Base-by-base conservation (phyloP, 2,797 vertebrate species). In the Stomatorhinus walkeri region DNA sequence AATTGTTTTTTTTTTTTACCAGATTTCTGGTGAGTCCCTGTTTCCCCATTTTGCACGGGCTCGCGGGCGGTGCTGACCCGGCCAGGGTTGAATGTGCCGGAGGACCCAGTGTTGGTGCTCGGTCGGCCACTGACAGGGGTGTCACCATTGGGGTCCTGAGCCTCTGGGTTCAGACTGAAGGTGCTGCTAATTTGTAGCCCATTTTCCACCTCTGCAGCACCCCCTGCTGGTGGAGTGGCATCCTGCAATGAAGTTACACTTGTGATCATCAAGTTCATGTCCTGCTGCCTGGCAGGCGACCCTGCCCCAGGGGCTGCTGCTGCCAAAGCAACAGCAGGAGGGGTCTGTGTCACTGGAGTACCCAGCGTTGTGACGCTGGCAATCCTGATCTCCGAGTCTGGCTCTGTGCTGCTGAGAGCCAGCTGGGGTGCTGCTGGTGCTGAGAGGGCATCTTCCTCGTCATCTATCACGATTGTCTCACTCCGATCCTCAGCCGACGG, bases 401-500 rank as follows among this genome's bases (percentile, higher is more conserved):
- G 97, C 94, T 99, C 98, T 84, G 97, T 98, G 95, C 96, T 97
- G 94, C 98, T 97, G 93, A 97, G 94, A 28, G 68, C 91, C 88
- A 89, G 93, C 92, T 0, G 92, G 92, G 91, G 14, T 92, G 89
- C 72, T 8, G 54, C 49, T 24, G 49, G 2, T 59, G 91, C 91
- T 0, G 93, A 92, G 14, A 76, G 59, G 51, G 94, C 92, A 90
- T 98, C 98, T 91, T 99, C 98, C 95, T 99, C 98, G 43, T 99
- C 98, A 28, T 99, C 98, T 88, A 99, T 99, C 93, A 99, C 96
- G 90, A 99, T 99, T 85, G 98, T 98, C 94, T 99, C 98, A 85
- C 96, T 96, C 93, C 96, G 94, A 91, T 94, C 95, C 89, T 96
- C 93, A 90, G 95, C 93, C 88, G 95, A 85, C 16, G 89, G 87